A percentile compares a stretch with the other conserved stretches of the same genome.
Evolutionary conservation across 2,797 vertebrate genomes (phyloP).

Genomic region (Peromyscus attwateri): DNA sequence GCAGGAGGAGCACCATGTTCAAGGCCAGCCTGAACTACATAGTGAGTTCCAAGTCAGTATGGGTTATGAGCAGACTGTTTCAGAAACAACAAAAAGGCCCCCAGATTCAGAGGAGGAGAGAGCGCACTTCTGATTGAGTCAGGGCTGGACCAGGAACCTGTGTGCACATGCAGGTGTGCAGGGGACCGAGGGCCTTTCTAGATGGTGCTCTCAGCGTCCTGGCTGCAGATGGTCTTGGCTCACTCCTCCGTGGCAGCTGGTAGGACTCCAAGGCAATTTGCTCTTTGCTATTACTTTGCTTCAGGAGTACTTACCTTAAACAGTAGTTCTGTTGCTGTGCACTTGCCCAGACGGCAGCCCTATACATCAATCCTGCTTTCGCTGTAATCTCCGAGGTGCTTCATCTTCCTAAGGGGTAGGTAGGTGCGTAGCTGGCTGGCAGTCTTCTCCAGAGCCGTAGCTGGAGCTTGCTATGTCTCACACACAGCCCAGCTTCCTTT

Average conservation of each 20-base stretch:
- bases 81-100: neutral
- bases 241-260: neutral
- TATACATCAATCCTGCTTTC: conserved; percentile 60
- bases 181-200: neutral
- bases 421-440: neutral
- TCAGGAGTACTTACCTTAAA: conserved; percentile 67
- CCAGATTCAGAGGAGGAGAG: neutral
- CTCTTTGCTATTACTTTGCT: conserved; percentile 73
- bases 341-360: conserved; percentile 38
- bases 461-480: neutral
- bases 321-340: conserved; percentile 28
- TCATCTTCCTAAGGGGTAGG: conserved; percentile 32
- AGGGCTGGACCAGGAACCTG: neutral
- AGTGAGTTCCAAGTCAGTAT: neutral
- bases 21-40: neutral
- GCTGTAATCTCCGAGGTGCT: conserved; percentile 33
- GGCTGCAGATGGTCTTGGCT: conserved; percentile 35
- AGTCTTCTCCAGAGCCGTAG: conserved; percentile 21
- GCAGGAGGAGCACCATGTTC: neutral
- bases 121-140: neutral
- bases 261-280: conserved; percentile 63
- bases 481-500: conserved; percentile 14
- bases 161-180: no score
- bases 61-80: neutral
- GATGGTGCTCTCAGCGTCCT: fast-evolving